Evolutionary conservation across 2,797 vertebrate species (phyloP), one percentile per base, ranked within the genome.

Genomic region (Argentina silus): DNA sequence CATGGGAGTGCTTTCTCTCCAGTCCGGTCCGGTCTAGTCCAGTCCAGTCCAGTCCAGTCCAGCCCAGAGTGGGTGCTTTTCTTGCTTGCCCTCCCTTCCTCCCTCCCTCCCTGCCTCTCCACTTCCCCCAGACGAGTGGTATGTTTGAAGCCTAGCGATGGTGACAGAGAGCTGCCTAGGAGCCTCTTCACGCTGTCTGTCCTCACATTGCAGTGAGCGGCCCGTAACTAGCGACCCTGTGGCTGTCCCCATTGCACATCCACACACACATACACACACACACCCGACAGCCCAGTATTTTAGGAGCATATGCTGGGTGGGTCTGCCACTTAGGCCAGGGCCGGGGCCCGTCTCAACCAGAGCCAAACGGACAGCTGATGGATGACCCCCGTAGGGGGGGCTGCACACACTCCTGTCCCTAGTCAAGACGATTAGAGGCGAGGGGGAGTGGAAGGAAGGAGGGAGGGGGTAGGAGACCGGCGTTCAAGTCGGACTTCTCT

Each of bases 341-440:
- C 69, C 0, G 78, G 81, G 83, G 83, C 83, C 78, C 50, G 84
- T 71, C 81, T 81, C 89, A 85, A 87, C 82, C 88, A 85, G 80
- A 89, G 86, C 82, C 87, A 81, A 90, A 72, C 78, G 88, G 89
- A 91, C 89, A 89, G 69, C 85, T 92, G 89, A 92, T 81, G 81
- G 85, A 90, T 88, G 81, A 79, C 69, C 78, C 90, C 84, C 79
- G 68, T 70, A 48, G 48, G 70, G 69, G 76, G 45, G 69, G 72
- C 55, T 23, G 43, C 11, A 43, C 48, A 45, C 73, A 80, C 42
- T 44, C 43, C 42, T 3, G 50, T 12, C 43, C 19, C 42, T 81
- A 76, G 75, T 86, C 81, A 67, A 60, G 60, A 14, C 53, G 87
- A 90, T 88, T 87, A 88, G 80, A 88, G 69, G 45, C 67, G 69